Evolutionary conservation across 2,888 invertebrate species (phyloP).

Genomic region (Hoplodrina blanda): DNA sequence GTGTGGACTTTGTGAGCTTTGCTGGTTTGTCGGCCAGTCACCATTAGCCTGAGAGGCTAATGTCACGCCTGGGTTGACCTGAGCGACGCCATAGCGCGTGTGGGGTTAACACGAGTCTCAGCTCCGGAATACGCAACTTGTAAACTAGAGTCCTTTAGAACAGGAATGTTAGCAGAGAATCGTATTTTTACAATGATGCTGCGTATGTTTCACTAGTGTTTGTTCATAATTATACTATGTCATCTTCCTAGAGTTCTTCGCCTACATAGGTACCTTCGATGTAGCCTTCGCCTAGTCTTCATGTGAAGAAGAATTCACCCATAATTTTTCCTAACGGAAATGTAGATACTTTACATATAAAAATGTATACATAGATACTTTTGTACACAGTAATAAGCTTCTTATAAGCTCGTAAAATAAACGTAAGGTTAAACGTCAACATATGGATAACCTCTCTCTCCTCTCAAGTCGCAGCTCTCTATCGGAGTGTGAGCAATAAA

Average conservation of each 20-base stretch:
- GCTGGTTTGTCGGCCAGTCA: constrained; percentile 9
- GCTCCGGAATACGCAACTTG: constrained; percentile 30
- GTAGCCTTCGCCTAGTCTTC: not conserved
- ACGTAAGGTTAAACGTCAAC: constrained; percentile 45
- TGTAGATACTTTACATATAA: too few relatives aligned
- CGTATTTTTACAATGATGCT: not conserved
- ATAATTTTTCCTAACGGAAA: not conserved
- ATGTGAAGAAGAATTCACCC: not conserved
- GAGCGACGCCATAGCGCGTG: not conserved
- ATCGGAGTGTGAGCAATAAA: constrained; percentile 49
- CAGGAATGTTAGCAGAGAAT: not conserved
- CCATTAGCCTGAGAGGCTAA: not conserved
- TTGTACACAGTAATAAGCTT: constrained; percentile 16
- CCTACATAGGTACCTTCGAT: not conserved
- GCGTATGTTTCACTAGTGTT: not conserved
- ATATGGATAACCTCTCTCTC: constrained; percentile 51
- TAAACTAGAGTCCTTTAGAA: constrained; percentile 2
- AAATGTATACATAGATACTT: constrained; percentile 9
- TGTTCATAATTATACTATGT: too few relatives aligned
- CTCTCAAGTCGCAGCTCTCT: constrained; percentile 11
- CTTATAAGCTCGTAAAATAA: constrained; percentile 41
- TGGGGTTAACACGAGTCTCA: constrained; percentile 24
- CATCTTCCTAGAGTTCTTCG: not conserved
- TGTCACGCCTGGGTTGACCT: constrained; percentile 27
- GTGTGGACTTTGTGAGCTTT: constrained; percentile 21